Percentiles rank a stretch among this genome's conserved stretches.
phyloP scores from a whole-genome alignment of 2,888 invertebrate genomes.

The Diaphora mendica region DNA sequence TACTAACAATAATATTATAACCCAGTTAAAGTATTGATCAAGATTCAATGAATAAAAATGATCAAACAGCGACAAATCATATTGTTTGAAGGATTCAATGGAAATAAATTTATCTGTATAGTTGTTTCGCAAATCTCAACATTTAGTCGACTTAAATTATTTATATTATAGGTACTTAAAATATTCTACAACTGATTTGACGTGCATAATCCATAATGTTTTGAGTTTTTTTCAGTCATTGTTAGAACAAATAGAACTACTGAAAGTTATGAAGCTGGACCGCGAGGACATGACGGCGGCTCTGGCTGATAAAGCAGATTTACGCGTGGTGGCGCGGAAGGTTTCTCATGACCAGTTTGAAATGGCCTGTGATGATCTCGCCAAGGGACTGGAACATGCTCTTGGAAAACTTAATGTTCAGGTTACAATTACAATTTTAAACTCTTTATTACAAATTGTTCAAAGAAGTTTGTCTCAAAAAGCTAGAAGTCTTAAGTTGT shows the following conservation, averaged over 20 bases:
- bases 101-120: neutral
- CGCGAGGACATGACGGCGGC: slow-evolving; percentile 90
- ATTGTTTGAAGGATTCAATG: neutral
- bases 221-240: slow-evolving; percentile 58
- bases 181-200: neutral
- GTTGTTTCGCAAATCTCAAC: neutral
- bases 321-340: slow-evolving; percentile 89
- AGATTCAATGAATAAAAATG: neutral
- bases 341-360: slow-evolving; percentile 91
- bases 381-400: slow-evolving; percentile 88
- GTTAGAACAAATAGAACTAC: slow-evolving; percentile 88
- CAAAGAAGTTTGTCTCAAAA: too few species aligned
- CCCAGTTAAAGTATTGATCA: too few species aligned
- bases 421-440: too few species aligned
- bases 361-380: slow-evolving; percentile 88
- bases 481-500: too few species aligned
- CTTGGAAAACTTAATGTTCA: slow-evolving; percentile 87
- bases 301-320: slow-evolving; percentile 91
- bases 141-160: neutral
- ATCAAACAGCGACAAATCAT: neutral
- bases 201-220: neutral
- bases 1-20: too few species aligned
- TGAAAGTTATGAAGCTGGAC: slow-evolving; percentile 90
- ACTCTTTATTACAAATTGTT: neutral
- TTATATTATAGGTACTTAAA: neutral